These are phyloP conservation scores for Drosophila flavopinicola DNA, from an alignment of 2,888 invertebrate genomes.

Conservation along the genomic window DNA sequence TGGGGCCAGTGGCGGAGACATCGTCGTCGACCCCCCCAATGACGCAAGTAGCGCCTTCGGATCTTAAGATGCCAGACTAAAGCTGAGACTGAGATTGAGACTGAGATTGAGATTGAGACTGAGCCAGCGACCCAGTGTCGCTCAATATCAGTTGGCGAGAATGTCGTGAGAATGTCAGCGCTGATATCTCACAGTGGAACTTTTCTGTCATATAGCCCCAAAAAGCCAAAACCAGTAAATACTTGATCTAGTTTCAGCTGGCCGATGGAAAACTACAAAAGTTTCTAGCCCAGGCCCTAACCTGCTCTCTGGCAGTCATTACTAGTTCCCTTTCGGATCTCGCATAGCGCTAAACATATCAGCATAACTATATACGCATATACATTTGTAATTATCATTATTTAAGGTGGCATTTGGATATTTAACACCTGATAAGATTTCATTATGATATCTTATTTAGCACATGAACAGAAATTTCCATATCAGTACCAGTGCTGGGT, in stretches of 20 bases:
- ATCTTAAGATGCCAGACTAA: constrained; percentile 35
- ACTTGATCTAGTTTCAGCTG: constrained; percentile 46
- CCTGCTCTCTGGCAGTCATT: constrained; percentile 4
- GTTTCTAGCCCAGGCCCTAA: constrained; percentile 18
- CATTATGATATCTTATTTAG: constrained; percentile 68
- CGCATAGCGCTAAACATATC: constrained; percentile 28
- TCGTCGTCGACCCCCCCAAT: constrained; percentile 31
- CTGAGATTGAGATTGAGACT: constrained; percentile 8
- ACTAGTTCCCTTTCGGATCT: constrained; percentile 31
- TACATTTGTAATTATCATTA: constrained; percentile 39
- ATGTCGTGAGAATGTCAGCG: constrained; percentile 22
- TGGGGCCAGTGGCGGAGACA: constrained; percentile 40
- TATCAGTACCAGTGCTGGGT: constrained; percentile 43
- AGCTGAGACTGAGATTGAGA: constrained; percentile 3
- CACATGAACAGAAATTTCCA: constrained; percentile 48
- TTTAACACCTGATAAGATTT: constrained; percentile 77
- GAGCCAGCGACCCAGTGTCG: constrained; percentile 3
- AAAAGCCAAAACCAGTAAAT: constrained; percentile 21
- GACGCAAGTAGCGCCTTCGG: constrained; percentile 61
- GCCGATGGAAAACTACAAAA: constrained; percentile 60
- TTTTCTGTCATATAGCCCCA: constrained; percentile 24
- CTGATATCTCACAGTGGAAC: constrained; percentile 40
- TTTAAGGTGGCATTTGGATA: constrained; percentile 52
- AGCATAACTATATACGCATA: constrained; percentile 27
- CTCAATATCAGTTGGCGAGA: constrained; percentile 4